These are phyloP conservation scores for Halisarca cf. caerulea DNA, from an alignment of 37 sponge, comb jelly and placozoan genomes.

Conservation along the genomic window DNA sequence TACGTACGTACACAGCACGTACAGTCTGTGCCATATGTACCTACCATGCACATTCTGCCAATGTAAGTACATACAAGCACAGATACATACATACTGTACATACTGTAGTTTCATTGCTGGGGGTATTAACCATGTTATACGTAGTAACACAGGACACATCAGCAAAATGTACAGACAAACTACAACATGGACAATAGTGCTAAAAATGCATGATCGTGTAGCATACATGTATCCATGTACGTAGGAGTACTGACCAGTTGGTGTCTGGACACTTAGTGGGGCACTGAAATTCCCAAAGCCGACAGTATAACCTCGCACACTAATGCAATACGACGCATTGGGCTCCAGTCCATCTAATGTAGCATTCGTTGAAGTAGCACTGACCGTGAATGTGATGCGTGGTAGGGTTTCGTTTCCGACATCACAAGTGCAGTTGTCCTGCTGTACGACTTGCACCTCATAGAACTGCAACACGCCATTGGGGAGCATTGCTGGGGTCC, in stretches of 20 bases:
- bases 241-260: neutral
- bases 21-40: neutral
- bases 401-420: too few species aligned
- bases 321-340: neutral
- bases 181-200: too few species aligned
- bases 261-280: neutral
- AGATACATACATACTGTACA: neutral
- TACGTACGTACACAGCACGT: neutral
- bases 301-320: neutral
- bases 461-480: constrained; percentile 5
- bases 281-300: constrained; percentile 7
- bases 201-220: too few species aligned
- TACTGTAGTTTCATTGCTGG: neutral
- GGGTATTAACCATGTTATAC: neutral
- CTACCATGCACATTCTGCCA: neutral
- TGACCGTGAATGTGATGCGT: neutral
- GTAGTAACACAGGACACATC: too few species aligned
- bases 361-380: neutral
- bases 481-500: neutral
- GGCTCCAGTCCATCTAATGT: neutral
- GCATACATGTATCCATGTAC: too few species aligned
- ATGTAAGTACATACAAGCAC: neutral
- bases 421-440: neutral
- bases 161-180: too few species aligned
- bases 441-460: neutral